Evolutionary conservation across 1,140 invertebrate species (phyloP), one percentile per base, ranked within the genome.

Genomic region (Brachionus koreanus): DNA sequence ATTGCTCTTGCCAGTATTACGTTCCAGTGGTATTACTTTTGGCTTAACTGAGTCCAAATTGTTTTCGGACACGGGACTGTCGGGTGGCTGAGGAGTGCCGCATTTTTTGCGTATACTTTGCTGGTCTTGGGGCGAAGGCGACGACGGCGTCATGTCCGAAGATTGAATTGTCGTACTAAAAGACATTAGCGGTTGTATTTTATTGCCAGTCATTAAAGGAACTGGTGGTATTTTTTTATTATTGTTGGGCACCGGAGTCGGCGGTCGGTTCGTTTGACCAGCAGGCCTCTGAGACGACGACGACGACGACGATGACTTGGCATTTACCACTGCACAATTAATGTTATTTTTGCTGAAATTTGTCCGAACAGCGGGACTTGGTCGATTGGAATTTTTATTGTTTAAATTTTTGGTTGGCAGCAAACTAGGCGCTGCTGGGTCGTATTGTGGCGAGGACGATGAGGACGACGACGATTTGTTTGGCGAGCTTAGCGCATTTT

Each of bases 11-110:
- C 0, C 42, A 19, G 39, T 74, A 19, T 74, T 74, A n/a, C 69
- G 43, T 46, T 74, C 69, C 23, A 74, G 25, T 12, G 69, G 69
- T 46, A 74, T 74, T 39, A 74, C 16, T 74, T 74, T 74, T n/a
- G 69, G 69, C 13, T 46, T 74, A 6, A 74, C 69, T 0, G 69
- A 69, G 37, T 69, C 39, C 19, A 25, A 42, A 25, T 39, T 46
- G 5, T 12, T 74, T 16, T 74, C 69, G 7, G 39, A 74, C 7
- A 74, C 42, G 6, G 69, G 69, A n/a, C 69, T 74, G 25, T 74
- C 69, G 6, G 69, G 69, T 10, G 69, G 69, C 25, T 43, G 39
- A 9, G 69, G 39, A 46, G 69, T 49, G 16, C 19, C 42, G 5
- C 19, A 74, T 25, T 33, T 74, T 46, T 43, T 46, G 69, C 42